Conservation (phyloP, 23 tunicate species). For the Oikopleura dioica region DNA sequence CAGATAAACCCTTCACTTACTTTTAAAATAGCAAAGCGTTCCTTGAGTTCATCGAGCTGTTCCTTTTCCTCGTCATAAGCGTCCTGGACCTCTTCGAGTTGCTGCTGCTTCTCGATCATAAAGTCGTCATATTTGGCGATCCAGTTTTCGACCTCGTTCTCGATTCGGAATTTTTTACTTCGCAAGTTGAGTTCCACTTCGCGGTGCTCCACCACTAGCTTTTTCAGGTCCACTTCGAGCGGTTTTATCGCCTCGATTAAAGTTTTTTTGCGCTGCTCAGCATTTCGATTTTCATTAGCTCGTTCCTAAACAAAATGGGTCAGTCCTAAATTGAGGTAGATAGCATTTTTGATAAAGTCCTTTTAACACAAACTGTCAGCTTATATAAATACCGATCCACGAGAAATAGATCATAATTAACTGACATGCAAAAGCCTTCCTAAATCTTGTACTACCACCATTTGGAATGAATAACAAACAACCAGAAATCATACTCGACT, state of each 20-base stretch:
- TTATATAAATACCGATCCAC: no score
- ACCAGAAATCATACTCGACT: no score
- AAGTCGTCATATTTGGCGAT: slow-evolving; percentile 49
- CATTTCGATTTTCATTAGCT: slow-evolving; percentile 23
- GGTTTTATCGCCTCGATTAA: slow-evolving; percentile 27
- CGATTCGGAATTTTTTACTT: slow-evolving; percentile 60
- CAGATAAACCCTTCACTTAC: background rate
- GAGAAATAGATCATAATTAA: no score
- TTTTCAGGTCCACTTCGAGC: slow-evolving; percentile 22
- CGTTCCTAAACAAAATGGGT: background rate
- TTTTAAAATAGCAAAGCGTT: background rate
- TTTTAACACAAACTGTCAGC: no score
- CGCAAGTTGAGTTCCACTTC: slow-evolving; percentile 51
- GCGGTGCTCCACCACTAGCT: slow-evolving; percentile 50
- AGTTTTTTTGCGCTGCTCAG: slow-evolving; percentile 37
- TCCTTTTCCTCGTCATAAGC: slow-evolving; percentile 89
- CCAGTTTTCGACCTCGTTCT: slow-evolving; percentile 98
- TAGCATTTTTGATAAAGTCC: no score
- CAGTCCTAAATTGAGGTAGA: no score
- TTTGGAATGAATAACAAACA: no score
- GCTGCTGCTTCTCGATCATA: slow-evolving; percentile 37
- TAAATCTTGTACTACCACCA: no score
- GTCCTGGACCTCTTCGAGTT: slow-evolving; percentile 65
- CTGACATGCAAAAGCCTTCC: no score
- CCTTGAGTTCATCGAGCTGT: slow-evolving; percentile 34